phyloP scores from a whole-genome alignment of 2,797 vertebrate species.

The Bradypodion pumilum region DNA sequence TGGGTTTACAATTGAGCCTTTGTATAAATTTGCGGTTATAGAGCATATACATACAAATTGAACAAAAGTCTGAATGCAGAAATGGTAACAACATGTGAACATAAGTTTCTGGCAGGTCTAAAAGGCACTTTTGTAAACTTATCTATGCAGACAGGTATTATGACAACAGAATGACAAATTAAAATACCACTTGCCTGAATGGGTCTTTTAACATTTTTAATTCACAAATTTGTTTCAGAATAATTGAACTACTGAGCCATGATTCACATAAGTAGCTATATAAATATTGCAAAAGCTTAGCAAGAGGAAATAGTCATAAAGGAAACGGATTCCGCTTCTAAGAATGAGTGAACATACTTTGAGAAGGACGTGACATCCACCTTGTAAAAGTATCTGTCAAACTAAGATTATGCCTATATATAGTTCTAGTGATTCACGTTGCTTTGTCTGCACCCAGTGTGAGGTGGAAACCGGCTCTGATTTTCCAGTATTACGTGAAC shows the following conservation, averaged over 20 bases:
- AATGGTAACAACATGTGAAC: neutral
- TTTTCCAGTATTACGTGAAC: neutral
- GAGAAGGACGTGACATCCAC: neutral
- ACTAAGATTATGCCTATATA: neutral
- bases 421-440: neutral
- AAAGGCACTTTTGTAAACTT: neutral
- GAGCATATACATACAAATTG: neutral
- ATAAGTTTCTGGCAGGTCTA: neutral
- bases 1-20: neutral
- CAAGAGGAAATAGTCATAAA: neutral
- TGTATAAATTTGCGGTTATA: neutral
- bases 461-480: neutral
- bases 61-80: neutral
- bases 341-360: neutral
- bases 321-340: neutral
- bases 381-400: neutral
- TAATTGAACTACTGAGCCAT: neutral
- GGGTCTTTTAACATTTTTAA: conserved; percentile 6
- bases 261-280: conserved; percentile 3
- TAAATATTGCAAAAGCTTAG: neutral
- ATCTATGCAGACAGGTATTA: neutral
- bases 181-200: no score
- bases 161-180: no score
- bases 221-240: neutral
- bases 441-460: neutral